Evolutionary conservation across 1,140 invertebrate species (phyloP).

Genomic region (Drosophila setifemur): DNA sequence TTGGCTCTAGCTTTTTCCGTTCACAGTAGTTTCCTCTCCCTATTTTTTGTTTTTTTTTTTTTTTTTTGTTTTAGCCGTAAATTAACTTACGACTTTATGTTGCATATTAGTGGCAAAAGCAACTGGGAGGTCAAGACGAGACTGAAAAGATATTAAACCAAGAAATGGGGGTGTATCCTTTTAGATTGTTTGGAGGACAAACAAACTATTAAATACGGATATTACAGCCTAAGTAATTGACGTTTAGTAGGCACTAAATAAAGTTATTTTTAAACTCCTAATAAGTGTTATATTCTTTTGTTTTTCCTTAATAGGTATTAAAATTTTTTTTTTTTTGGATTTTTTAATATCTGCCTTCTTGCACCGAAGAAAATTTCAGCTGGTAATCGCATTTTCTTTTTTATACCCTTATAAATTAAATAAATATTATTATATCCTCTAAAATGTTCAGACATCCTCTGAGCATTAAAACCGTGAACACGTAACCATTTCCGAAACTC

Average conservation of each 20-base stretch:
- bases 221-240: constrained; percentile 17
- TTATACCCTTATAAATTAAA: too few relatives aligned
- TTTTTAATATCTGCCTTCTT: too few relatives aligned
- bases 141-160: neutral
- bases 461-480: too few relatives aligned
- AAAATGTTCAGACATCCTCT: too few relatives aligned
- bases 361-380: too few relatives aligned
- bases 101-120: constrained; percentile 28
- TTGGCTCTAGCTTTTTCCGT: constrained; percentile 39
- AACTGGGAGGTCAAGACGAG: neutral
- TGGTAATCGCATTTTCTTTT: too few relatives aligned
- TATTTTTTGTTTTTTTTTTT: too few relatives aligned
- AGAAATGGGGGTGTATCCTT: neutral
- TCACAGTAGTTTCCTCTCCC: constrained; percentile 2
- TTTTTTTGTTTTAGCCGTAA: constrained; percentile 14
- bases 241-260: neutral
- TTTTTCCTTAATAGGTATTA: neutral
- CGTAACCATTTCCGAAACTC: neutral
- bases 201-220: constrained; percentile 10
- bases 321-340: neutral
- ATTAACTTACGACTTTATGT: constrained; percentile 40
- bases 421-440: too few relatives aligned
- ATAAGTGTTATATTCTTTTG: too few relatives aligned
- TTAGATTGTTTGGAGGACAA: neutral
- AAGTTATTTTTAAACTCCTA: too few relatives aligned